Base-by-base conservation (phyloP, 2,888 invertebrate species). In the Troides aeacus region DNA sequence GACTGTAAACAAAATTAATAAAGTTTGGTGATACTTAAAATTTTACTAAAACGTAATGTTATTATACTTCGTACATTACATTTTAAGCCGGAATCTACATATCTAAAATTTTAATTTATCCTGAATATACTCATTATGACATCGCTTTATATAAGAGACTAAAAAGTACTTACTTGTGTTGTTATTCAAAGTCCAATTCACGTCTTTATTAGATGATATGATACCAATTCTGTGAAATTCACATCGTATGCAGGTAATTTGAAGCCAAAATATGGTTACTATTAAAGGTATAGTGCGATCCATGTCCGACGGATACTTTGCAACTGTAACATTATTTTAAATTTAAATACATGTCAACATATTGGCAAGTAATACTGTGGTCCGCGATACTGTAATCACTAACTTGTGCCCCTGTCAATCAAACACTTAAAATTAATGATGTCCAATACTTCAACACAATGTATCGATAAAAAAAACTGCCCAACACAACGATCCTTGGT, bases 121-220 rank as follows among this genome's bases (percentile, higher is more conserved):
- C n/a, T 7, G n/a, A 53, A 53, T 53, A 53, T 53, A 18, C 18
- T 7, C 53, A 18, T 53, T 6, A 18, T n/a, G n/a, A 53, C 53
- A 53, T n/a, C 53, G 6, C n/a, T 53, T 53, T n/a, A 5, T 53
- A 23, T 58, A 23, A 58, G 10, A 7, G 23, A 23, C 23, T 0
- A 23, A 58, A 18, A 58, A 53, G 23, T 71, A 90, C 93, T 92
- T 79, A 93, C 93, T 83, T 79, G 83, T 85, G 79, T 91, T 91
- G 75, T 88, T 93, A 68, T 80, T 78, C 69, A 91, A 80, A 30
- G 75, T 85, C 92, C 92, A 92, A 21, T 65, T 70, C 58, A 77
- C 76, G 72, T 77, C 65, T 36, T 66, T 68, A 66, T 71, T 76
- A 6, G 68, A 65, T 0, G 79, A 77, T 58, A 71, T 69, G n/a